These are phyloP conservation scores for Chaenogobius annularis DNA, from an alignment of 2,113 vertebrate species.

Conservation along the genomic window DNA sequence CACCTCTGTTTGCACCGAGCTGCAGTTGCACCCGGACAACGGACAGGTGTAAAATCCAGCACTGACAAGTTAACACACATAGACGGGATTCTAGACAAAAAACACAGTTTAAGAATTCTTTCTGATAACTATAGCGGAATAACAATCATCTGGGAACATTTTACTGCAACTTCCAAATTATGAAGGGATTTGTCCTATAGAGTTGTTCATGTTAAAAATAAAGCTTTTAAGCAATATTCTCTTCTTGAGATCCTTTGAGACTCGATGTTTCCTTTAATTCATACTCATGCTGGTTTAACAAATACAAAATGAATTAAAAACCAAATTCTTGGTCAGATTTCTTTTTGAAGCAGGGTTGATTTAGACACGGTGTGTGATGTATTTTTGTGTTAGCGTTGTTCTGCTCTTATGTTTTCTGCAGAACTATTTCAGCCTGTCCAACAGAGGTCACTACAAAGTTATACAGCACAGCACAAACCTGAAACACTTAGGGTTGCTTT, in stretches of 20 bases:
- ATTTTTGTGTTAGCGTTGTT: not conserved
- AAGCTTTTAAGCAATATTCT: no score
- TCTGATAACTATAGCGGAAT: not conserved
- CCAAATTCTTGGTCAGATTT: no score
- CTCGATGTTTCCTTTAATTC: no score
- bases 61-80: not conserved
- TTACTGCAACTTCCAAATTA: not conserved
- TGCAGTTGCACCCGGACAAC: constrained; percentile 15
- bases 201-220: not conserved
- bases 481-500: constrained; percentile 13
- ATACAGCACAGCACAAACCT: constrained; percentile 17
- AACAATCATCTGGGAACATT: not conserved
- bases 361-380: not conserved
- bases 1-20: constrained; percentile 6
- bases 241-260: no score
- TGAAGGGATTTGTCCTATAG: no score
- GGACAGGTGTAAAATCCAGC: constrained; percentile 4
- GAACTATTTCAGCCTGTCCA: constrained; percentile 23
- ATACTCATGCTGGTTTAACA: no score
- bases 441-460: constrained; percentile 60
- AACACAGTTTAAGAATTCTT: not conserved
- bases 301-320: no score
- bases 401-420: not conserved
- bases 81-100: not conserved
- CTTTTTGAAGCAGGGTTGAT: not conserved